Evolutionary conservation across 2,888 invertebrate species (phyloP).

Genomic region (Neria commutata): DNA sequence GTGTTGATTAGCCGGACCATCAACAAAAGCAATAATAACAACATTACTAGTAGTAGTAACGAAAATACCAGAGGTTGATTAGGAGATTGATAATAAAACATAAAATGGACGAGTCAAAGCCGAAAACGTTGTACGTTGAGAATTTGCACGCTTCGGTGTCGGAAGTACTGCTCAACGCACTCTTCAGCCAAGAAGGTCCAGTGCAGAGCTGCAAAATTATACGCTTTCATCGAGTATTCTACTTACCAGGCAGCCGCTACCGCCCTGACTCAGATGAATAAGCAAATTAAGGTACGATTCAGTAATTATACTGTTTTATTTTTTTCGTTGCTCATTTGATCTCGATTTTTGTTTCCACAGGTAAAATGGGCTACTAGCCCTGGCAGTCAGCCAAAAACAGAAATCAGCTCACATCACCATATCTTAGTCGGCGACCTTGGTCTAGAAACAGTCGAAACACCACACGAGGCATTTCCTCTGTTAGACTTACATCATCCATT

Average conservation of each 20-base stretch:
- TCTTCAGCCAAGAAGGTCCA: slow-evolving; percentile 97
- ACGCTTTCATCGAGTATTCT: slow-evolving; percentile 98
- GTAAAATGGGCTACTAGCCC: slow-evolving; percentile 99
- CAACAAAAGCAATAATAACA: background rate
- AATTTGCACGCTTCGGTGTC: slow-evolving; percentile 93
- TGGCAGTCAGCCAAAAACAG: slow-evolving; percentile 93
- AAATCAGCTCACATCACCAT: slow-evolving; percentile 99
- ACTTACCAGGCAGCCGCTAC: slow-evolving; percentile 96
- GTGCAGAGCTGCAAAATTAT: slow-evolving; percentile 99
- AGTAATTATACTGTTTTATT: background rate
- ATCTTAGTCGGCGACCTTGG: slow-evolving; percentile 99
- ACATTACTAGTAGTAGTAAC: background rate
- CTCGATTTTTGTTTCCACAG: slow-evolving; percentile 33
- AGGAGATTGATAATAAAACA: background rate
- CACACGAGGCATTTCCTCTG: slow-evolving; percentile 96
- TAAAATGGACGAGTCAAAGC: slow-evolving; percentile 87
- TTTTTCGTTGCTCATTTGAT: background rate
- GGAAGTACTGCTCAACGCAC: slow-evolving; percentile 91
- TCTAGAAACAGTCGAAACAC: slow-evolving; percentile 97
- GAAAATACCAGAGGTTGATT: background rate
- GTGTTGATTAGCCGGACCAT: too few relatives aligned
- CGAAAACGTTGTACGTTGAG: slow-evolving; percentile 96
- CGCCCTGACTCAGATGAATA: slow-evolving; percentile 99
- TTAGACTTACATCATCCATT: too few relatives aligned
- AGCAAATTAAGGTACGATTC: slow-evolving; percentile 83